Conservation (phyloP, 2,888 invertebrate genomes). For the Chrysolina haemoptera region DNA sequence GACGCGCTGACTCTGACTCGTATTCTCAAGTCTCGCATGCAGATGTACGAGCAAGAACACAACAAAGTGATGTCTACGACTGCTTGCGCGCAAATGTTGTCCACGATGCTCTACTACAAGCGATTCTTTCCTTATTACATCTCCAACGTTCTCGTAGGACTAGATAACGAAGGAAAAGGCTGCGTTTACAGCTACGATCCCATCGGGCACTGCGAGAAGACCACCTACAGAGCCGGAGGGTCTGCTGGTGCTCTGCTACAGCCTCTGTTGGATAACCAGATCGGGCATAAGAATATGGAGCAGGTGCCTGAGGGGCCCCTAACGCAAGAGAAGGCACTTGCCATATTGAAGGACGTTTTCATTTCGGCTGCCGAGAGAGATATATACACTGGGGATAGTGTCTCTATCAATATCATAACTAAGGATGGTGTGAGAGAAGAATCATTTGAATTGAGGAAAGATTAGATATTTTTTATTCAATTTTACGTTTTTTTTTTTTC, state of each 20-base stretch:
- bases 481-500: slow-evolving; percentile 34
- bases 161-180: slow-evolving; percentile 94
- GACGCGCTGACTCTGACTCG: slow-evolving; percentile 94
- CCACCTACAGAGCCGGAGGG: slow-evolving; percentile 90
- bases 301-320: slow-evolving; percentile 77
- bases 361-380: slow-evolving; percentile 98
- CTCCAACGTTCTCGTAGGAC: slow-evolving; percentile 93
- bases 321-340: slow-evolving; percentile 85
- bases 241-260: slow-evolving; percentile 92
- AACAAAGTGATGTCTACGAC: slow-evolving; percentile 93
- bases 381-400: slow-evolving; percentile 95
- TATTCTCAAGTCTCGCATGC: slow-evolving; percentile 87
- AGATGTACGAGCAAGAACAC: slow-evolving; percentile 96
- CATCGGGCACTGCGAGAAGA: slow-evolving; percentile 93
- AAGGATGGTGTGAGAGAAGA: slow-evolving; percentile 87
- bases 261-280: slow-evolving; percentile 96
- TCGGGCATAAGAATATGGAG: slow-evolving; percentile 91
- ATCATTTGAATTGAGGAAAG: slow-evolving; percentile 85
- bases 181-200: slow-evolving; percentile 98
- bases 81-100: slow-evolving; percentile 95
- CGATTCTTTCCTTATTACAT: slow-evolving; percentile 99
- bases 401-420: slow-evolving; percentile 89
- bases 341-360: slow-evolving; percentile 94
- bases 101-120: slow-evolving; percentile 95
- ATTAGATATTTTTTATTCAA: slow-evolving; percentile 74